phyloP scores from a whole-genome alignment of 2,113 vertebrate species.

The Vombatus ursinus region DNA sequence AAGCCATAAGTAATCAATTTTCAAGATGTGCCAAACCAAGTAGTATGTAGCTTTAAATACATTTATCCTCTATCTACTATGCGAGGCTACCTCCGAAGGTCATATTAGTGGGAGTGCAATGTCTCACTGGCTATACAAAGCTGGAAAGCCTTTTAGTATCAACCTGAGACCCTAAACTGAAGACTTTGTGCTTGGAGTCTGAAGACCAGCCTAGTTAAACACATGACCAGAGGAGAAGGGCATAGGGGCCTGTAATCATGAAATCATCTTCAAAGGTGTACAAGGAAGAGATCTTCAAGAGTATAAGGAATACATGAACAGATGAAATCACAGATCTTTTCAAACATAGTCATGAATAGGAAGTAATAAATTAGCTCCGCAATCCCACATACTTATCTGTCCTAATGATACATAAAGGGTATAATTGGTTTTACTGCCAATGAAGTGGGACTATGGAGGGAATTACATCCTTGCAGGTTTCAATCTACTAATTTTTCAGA shows the following conservation, averaged over 20 bases:
- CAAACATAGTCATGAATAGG: constrained; percentile 42
- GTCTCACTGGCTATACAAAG: neutral
- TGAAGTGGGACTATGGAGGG: constrained; percentile 76
- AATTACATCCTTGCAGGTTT: constrained; percentile 80
- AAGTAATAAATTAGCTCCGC: constrained; percentile 49
- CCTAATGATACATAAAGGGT: constrained; percentile 74
- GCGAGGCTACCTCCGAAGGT: neutral
- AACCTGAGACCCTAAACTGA: neutral
- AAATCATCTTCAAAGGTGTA: neutral
- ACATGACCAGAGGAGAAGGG: neutral
- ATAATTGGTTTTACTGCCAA: constrained; percentile 75
- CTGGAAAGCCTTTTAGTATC: neutral
- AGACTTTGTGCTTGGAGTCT: neutral
- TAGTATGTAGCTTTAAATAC: neutral
- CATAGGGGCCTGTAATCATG: neutral
- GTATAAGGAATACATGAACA: neutral
- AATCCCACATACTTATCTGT: constrained; percentile 58
- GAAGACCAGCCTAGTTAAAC: neutral
- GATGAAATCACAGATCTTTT: neutral
- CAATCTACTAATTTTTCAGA: constrained; percentile 83
- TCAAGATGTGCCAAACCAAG: neutral
- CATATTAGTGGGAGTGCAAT: neutral
- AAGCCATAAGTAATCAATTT: neutral
- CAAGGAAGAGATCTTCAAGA: neutral
- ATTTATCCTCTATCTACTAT: neutral